Conservation (phyloP, 1,140 invertebrate species). For the Saccostrea echinata region DNA sequence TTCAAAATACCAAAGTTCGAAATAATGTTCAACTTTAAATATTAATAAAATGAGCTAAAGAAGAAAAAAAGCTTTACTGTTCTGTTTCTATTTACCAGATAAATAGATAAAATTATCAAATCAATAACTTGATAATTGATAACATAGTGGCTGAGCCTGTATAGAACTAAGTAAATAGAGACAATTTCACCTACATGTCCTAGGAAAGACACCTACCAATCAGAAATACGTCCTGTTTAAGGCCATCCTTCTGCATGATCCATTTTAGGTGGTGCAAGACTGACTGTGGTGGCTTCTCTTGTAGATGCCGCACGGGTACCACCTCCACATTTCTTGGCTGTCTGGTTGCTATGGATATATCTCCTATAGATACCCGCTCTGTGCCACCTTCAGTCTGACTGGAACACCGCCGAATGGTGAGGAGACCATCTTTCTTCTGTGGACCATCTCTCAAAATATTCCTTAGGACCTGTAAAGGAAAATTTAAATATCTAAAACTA, state of each 20-base stretch:
- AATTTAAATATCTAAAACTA: neutral
- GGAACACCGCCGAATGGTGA: slow-evolving; percentile 52
- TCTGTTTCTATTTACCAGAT: too few species aligned
- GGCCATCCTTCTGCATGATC: slow-evolving; percentile 95
- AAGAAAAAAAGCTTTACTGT: too few species aligned
- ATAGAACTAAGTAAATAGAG: too few species aligned
- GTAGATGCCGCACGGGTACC: slow-evolving; percentile 88
- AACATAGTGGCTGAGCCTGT: too few species aligned
- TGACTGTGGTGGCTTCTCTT: slow-evolving; percentile 84
- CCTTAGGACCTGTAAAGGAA: slow-evolving; percentile 14
- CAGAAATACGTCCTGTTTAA: slow-evolving; percentile 97
- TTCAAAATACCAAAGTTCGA: too few species aligned
- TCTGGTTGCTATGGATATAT: slow-evolving; percentile 64
- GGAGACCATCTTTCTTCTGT: neutral
- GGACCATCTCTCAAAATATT: slow-evolving; percentile 19
- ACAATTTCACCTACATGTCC: too few species aligned
- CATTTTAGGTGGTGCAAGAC: slow-evolving; percentile 91
- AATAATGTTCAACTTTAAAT: too few species aligned
- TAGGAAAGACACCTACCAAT: slow-evolving; percentile 83
- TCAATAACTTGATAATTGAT: too few species aligned
- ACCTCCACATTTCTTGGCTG: slow-evolving; percentile 84
- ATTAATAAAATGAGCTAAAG: too few species aligned
- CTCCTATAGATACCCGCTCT: slow-evolving; percentile 68
- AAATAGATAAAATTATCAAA: too few species aligned
- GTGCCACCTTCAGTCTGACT: slow-evolving; percentile 28